Conservation (phyloP, 2,113 vertebrate species). For the Desmodus rotundus region DNA sequence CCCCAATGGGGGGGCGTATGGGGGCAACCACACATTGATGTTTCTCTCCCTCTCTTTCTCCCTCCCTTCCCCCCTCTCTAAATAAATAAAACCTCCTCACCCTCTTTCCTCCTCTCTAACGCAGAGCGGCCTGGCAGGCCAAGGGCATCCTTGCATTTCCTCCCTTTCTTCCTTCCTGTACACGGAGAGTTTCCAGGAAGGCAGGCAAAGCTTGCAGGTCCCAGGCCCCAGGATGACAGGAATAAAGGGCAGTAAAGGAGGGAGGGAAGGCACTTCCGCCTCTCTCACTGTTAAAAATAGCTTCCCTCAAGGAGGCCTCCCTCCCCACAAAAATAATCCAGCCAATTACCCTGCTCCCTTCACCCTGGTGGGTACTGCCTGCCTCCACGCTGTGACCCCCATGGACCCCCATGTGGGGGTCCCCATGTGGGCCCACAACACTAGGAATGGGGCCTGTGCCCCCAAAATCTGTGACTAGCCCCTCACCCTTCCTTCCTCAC, state of each 20-base stretch:
- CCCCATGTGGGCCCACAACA: neutral
- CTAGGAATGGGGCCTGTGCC: neutral
- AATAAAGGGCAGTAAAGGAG: constrained; percentile 47
- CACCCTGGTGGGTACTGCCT: neutral
- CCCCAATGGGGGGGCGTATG: too few relatives aligned
- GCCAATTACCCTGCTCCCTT: constrained; percentile 45
- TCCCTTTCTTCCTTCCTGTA: neutral
- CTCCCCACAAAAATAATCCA: constrained; percentile 41
- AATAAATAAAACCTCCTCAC: neutral
- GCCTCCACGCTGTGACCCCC: neutral
- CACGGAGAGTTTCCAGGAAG: constrained; percentile 35
- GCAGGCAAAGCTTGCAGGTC: constrained; percentile 21
- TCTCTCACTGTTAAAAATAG: constrained; percentile 63
- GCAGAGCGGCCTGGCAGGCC: neutral
- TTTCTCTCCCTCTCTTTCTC: too few relatives aligned
- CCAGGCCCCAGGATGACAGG: constrained; percentile 42
- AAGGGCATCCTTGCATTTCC: neutral
- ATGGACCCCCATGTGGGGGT: neutral
- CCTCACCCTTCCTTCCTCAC: neutral
- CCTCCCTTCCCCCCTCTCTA: too few relatives aligned
- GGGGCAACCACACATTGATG: too few relatives aligned
- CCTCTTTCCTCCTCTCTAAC: neutral
- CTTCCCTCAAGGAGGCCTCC: constrained; percentile 57
- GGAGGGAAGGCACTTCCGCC: constrained; percentile 39
- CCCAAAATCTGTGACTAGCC: neutral